Evolutionary conservation across 2,113 vertebrate species (phyloP), one percentile per base, ranked within the genome.

Genomic region (Marcusenius ussheri): DNA sequence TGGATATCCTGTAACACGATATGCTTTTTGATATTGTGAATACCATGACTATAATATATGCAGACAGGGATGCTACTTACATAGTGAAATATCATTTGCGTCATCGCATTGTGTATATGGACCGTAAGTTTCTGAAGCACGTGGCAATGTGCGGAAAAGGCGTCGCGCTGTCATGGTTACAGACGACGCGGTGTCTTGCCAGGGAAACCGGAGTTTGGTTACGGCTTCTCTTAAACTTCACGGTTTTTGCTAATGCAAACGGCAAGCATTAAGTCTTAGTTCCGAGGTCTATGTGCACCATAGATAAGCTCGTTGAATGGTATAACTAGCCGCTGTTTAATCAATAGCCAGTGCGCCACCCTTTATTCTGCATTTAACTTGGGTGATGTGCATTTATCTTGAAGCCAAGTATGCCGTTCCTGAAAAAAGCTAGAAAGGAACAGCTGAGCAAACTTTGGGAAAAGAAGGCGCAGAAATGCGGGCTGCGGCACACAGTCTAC

Each of bases 381-480:
- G 24, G n/a, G 58, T 77, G 31, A 13, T 31, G 27, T 13, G 11
- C 70, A 77, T 77, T 39, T 39, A 13, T 39, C 42, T 80, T 46
- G 42, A 83, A 47, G 80, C 0, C 21, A 83, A 91, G 50, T 31
- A 99, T 98, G 98, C 96, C 97, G 0, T 15, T 94, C 83, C 10
- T 95, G 58, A 97, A 96, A 93, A 91, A 92, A 66, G 62, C 45
- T 0, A 84, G 49, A 10, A 91, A 90, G 83, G 85, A 94, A 93
- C 9, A 94, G 95, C 17, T 90, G 89, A 0, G 96, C 95, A 91
- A 93, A 93, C n/a, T 92, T 27, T 95, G 96, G 96, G 97, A 98
- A 15, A 56, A n/a, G 70, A 97, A 94, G 89, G 95, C 98, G 6
- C 96, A 96, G 93, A 98, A 97, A 92, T 92, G 92, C 13, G 98